phyloP scores from a whole-genome alignment of 2,797 vertebrate species.

The Amphiprion clarkii region DNA sequence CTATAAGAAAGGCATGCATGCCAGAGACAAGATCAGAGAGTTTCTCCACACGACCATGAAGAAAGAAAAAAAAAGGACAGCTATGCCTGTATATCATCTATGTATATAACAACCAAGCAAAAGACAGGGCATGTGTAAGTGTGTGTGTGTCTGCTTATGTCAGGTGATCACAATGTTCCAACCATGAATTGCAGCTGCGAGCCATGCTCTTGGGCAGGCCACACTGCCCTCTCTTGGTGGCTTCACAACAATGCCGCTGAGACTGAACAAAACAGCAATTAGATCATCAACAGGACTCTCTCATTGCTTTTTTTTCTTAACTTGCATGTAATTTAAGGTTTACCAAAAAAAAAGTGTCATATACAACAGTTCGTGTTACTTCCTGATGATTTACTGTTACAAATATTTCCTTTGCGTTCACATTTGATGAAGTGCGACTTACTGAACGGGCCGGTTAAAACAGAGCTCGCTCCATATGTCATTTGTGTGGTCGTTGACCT shows the following conservation, averaged over 20 bases:
- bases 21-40: constrained; percentile 65
- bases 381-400: constrained; percentile 47
- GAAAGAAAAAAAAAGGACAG: constrained; percentile 63
- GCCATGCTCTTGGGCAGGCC: constrained; percentile 77
- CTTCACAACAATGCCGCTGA: constrained; percentile 51
- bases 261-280: constrained; percentile 46
- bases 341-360: constrained; percentile 1
- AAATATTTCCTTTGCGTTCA: constrained; percentile 66
- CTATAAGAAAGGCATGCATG: constrained; percentile 49
- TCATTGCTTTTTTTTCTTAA: constrained; percentile 5
- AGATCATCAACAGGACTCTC: constrained; percentile 42
- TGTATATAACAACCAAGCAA: constrained; percentile 69
- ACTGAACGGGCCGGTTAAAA: constrained; percentile 64
- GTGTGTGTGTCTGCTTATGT: constrained; percentile 60
- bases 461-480: constrained; percentile 65
- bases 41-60: constrained; percentile 70
- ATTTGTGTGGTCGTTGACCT: constrained; percentile 72
- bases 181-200: constrained; percentile 63
- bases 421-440: constrained; percentile 78
- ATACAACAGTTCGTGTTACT: constrained; percentile 10
- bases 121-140: constrained; percentile 41
- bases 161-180: constrained; percentile 75
- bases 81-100: constrained; percentile 65
- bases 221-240: constrained; percentile 87
- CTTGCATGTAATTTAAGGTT: constrained; percentile 29